Evolutionary conservation across 1,140 invertebrate genomes (phyloP), one percentile per base, ranked within the genome.

Genomic region (Panagrolaimus sp.): DNA sequence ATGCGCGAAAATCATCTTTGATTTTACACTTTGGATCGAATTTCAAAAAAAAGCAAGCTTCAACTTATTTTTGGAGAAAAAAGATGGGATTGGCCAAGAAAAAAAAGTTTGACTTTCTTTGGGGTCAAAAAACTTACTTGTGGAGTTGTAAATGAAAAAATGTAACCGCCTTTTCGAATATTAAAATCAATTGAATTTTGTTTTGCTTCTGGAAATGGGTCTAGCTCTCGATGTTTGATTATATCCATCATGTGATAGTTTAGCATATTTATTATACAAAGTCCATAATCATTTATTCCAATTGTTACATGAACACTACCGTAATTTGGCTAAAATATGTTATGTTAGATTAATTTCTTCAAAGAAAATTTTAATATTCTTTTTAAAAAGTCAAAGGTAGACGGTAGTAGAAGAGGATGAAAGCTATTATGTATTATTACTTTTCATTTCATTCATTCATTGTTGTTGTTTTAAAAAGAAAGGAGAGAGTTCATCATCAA

Each of bases 281-380:
- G 11, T 20, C 51, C 51, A 57, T 57, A 57, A 27, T 57, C 51
- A 20, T 57, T 57, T 20, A 57, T 57, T 8, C 51, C 51, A 16
- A 57, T 27, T 25, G 20, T 25, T 20, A 57, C 51, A 20, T 20
- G 51, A 16, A 57, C 51, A 20, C 51, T 57, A 27, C 51, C 51
- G 16, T 25, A 57, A 57, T 27, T 20, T 13, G 51, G 51, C 51
- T 57, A 16, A 57, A 57, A 57, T 38, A 38, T 38, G 2, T 38
- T 38, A 4, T 4, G 2, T 2, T 38, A 38, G 31, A 38, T 38
- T 4, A 4, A 20, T 16, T 27, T 48, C 9, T 48, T 48, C 20
- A 23, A 23, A 48, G 20, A n/a, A n/a, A n/a, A 23, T 48, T 48
- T 11, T 57, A 27, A 25, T 57, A n/a, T 0, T 11, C n/a, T 25